Base-by-base conservation (phyloP, 2,113 vertebrate genomes). In the Cheirogaleus medius region DNA sequence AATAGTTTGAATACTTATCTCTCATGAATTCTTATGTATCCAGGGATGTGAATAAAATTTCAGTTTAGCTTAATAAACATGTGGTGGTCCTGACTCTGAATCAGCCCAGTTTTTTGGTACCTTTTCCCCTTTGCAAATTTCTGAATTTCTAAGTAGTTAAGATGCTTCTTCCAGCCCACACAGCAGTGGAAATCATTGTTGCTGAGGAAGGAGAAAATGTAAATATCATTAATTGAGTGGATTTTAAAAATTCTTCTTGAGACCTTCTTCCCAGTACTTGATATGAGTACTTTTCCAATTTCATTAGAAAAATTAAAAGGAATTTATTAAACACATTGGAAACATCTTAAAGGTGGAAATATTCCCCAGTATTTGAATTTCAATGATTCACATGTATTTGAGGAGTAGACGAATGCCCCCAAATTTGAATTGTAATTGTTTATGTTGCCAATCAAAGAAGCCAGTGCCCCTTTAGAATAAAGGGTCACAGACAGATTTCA, bases 261-360 rank as follows among this genome's bases (percentile, higher is more conserved):
- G 93, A 56, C 1, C 2, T 14, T 84, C 5, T 21, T 74, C 34
- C 71, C 29, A 68, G 56, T 29, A 29, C 37, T 69, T 18, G 20
- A 88, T 42, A 47, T 37, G 32, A 29, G 76, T 76, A 63, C 73
- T 92, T 49, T 63, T 18, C 77, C 77, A 58, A 69, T 63, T 63
- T 29, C 11, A 63, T 63, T 63, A 63, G 47, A 94, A 94, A 90
- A 78, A 73, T 47, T 44, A 85, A 8, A 90, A 21, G 47, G 1
- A 86, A 93, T 54, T n/a, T 83, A 78, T 89, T 20, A 88, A 85
- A 77, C 83, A 85, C 17, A 87, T 34, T 27, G 25, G 81, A 93
- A 71, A n/a, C 47, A 29, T 27, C 23, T 49, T 74, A 86, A 86
- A 78, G 2, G 1, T 71, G 3, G 47, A 44, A 77, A 21, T 44